phyloP scores from a whole-genome alignment of 2,888 invertebrate genomes.

The Rhorus exstirpatorius region DNA sequence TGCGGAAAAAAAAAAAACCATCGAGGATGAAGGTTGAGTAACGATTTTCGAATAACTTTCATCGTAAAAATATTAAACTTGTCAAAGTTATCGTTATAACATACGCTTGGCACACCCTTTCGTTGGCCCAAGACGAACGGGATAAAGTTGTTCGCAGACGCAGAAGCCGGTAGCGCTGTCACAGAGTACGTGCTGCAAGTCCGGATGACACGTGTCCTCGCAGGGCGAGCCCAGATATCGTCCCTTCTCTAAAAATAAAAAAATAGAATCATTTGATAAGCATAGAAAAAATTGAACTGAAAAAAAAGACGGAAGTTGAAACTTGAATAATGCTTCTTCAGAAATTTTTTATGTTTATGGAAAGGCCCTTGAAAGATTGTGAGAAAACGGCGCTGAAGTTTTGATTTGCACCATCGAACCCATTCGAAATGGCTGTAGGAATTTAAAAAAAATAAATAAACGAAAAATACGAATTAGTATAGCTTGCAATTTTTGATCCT shows the following conservation, averaged over 20 bases:
- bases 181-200: constrained; percentile 92
- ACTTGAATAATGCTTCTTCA: background rate
- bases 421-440: no score
- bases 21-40: background rate
- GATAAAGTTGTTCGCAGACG: constrained; percentile 93
- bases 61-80: background rate
- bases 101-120: constrained; percentile 95
- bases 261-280: background rate
- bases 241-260: constrained; percentile 89
- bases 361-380: no score
- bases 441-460: no score
- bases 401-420: no score
- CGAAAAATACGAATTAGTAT: no score
- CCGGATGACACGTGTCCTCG: constrained; percentile 91
- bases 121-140: constrained; percentile 92
- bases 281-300: background rate
- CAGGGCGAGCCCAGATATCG: constrained; percentile 93
- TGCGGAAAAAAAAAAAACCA: background rate
- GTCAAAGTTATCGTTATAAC: constrained; percentile 80
- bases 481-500: no score
- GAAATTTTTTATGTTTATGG: no score
- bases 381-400: no score
- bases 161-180: constrained; percentile 90
- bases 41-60: background rate
- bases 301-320: background rate